Conservation (phyloP, 2,113 vertebrate genomes). For the Osmerus mordax region DNA sequence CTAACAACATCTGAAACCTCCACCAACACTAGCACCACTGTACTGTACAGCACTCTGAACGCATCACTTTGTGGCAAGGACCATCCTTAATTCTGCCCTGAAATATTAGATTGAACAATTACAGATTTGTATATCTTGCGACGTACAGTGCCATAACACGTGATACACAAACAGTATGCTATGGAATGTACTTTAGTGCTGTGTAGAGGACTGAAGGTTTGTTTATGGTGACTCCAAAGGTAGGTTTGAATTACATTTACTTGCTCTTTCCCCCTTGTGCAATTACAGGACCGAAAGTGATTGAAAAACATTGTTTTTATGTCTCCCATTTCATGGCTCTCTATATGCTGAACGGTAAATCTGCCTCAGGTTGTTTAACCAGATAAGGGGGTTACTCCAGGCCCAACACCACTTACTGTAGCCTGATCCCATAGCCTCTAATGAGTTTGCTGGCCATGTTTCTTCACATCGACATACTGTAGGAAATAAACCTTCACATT, state of each 20-base stretch:
- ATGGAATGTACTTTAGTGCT: slow-evolving; percentile 44
- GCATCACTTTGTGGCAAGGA: neutral
- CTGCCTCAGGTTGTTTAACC: slow-evolving; percentile 58
- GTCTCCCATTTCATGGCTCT: slow-evolving; percentile 61
- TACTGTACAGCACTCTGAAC: neutral
- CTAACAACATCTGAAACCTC: slow-evolving; percentile 2
- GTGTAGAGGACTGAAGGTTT: slow-evolving; percentile 43
- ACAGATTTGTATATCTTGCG: neutral
- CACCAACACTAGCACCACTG: neutral
- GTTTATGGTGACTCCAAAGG: slow-evolving; percentile 44
- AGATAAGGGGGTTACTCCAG: slow-evolving; percentile 62
- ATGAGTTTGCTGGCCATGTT: slow-evolving; percentile 49
- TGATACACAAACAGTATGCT: slow-evolving; percentile 9
- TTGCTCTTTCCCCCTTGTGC: slow-evolving; percentile 52
- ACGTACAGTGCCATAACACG: neutral
- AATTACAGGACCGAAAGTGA: slow-evolving; percentile 54
- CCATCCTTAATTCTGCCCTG: neutral
- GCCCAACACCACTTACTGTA: slow-evolving; percentile 33
- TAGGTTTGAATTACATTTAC: slow-evolving; percentile 54
- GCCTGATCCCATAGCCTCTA: slow-evolving; percentile 54
- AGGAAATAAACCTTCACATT: slow-evolving; percentile 46
- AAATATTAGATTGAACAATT: neutral
- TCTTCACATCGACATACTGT: slow-evolving; percentile 43
- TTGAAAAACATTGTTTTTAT: slow-evolving; percentile 59
- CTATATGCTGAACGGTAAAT: slow-evolving; percentile 63